Base-by-base conservation (phyloP, 2,113 vertebrate genomes). In the Clarias magur region DNA sequence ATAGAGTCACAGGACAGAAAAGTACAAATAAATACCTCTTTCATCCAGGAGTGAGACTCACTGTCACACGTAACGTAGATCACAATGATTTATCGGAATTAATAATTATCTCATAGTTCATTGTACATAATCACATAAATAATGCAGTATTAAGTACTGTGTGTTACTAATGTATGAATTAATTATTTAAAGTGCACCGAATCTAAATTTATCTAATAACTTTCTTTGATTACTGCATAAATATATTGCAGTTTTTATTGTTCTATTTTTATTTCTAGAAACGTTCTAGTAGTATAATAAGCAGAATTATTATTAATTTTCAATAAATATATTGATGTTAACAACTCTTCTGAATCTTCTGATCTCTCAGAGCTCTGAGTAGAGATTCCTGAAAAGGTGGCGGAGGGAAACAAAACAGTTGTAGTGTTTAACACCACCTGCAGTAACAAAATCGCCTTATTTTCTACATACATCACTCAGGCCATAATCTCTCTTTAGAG, bases 341-440 rank as follows among this genome's bases (percentile, higher is more conserved):
- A 67, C 70, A 0, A 30, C 16, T 42, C 5, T 54, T 70, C 65
- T 27, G 10, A 70, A 25, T 62, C 27, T 60, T 21, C 34, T 23
- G 7, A 38, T 30, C 67, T 23, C 53, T 59, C 8, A 87, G 86
- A 75, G 56, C 59, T 87, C 6, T n/a, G 53, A 16, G 57, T 87
- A 42, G 57, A 75, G 42, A 1, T 12, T 78, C 70, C 81, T 57
- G 81, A 54, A 8, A 17, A 19, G 13, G 70, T 83, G 30, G 27
- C 21, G 10, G 86, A 87, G 48, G 80, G 68, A 75, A 83, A 87
- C 56, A 17, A 59, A 12, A 83, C 73, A 1, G 30, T 62, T 67
- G 53, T 87, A 25, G 53, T 27, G 19, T 87, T 80, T 78, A 63
- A 34, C 3, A 67, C 67, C 68, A 76, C 7, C 80, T 87, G 86